Conservation (phyloP, 2,888 invertebrate species). For the Neocrepidodera transversa region DNA sequence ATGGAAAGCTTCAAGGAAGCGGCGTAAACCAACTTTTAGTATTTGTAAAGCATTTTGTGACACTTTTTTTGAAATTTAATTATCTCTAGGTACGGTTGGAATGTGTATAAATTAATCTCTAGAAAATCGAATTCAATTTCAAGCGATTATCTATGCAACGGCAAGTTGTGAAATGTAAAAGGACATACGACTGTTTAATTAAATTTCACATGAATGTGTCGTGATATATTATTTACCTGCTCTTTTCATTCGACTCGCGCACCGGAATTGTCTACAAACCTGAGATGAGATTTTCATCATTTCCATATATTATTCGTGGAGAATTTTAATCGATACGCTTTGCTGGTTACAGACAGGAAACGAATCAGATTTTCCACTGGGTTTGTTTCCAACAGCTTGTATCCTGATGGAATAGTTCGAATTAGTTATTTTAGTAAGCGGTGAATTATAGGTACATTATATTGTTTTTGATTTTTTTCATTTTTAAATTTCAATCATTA, state of each 20-base stretch:
- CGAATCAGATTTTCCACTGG: neutral
- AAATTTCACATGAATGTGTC: slow-evolving; percentile 16
- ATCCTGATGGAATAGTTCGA: too few relatives aligned
- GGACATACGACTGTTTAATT: slow-evolving; percentile 14
- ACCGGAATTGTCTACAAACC: slow-evolving; percentile 1
- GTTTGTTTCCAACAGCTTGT: neutral
- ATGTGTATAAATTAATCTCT: too few relatives aligned
- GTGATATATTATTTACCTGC: slow-evolving; percentile 14
- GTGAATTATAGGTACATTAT: too few relatives aligned
- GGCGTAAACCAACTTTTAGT: too few relatives aligned
- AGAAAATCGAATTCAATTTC: neutral
- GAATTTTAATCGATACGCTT: neutral
- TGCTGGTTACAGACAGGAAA: neutral
- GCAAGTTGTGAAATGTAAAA: slow-evolving; percentile 3
- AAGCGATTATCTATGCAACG: neutral
- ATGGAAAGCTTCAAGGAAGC: too few relatives aligned
- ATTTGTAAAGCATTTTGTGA: too few relatives aligned
- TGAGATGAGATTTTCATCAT: slow-evolving; percentile 6
- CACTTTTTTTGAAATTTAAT: too few relatives aligned
- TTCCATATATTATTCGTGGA: neutral
- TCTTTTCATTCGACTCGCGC: slow-evolving; percentile 6
- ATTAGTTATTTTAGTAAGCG: too few relatives aligned
- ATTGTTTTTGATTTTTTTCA: too few relatives aligned
- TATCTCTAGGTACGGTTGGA: too few relatives aligned
- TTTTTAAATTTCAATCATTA: too few relatives aligned